Percentiles rank a stretch among this genome's conserved stretches.
Evolutionary conservation across 2,797 vertebrate species (phyloP).

Genomic region (Clarias pachynema): DNA sequence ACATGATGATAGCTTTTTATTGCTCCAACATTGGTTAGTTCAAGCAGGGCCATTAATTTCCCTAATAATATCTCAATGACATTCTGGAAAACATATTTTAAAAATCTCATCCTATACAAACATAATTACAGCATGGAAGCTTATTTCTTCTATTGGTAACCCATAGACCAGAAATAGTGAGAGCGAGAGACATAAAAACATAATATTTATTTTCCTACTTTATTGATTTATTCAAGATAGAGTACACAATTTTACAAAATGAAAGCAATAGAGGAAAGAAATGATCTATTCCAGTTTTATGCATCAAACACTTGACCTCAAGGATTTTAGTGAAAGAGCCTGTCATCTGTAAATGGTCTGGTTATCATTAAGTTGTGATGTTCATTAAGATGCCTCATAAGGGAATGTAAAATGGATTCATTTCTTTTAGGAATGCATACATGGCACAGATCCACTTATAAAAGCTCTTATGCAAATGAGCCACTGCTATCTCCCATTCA

Average conservation of each 20-base stretch:
- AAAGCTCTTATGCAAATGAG: constrained; percentile 37
- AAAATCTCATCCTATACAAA: background rate
- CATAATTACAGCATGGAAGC: background rate
- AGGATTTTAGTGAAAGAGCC: constrained; percentile 30
- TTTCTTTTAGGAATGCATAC: constrained; percentile 37
- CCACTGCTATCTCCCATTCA: constrained; percentile 31
- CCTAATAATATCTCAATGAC: background rate
- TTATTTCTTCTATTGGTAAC: constrained; percentile 13
- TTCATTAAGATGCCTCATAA: constrained; percentile 26
- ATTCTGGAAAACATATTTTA: background rate
- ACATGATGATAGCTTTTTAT: constrained; percentile 22
- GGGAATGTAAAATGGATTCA: constrained; percentile 37
- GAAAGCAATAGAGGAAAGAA: constrained; percentile 32
- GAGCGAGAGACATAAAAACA: background rate
- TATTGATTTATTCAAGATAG: constrained; percentile 23
- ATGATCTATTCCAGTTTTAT: constrained; percentile 9
- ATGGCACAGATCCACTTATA: constrained; percentile 52
- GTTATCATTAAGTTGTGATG: constrained; percentile 43
- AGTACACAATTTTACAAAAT: constrained; percentile 21
- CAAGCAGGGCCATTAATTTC: background rate
- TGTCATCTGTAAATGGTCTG: constrained; percentile 48
- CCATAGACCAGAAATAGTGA: background rate
- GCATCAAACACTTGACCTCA: constrained; percentile 40
- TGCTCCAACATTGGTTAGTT: background rate
- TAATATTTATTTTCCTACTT: constrained; percentile 6